Conservation (phyloP, 2,797 vertebrate genomes). For the Cryptoprocta ferox region DNA sequence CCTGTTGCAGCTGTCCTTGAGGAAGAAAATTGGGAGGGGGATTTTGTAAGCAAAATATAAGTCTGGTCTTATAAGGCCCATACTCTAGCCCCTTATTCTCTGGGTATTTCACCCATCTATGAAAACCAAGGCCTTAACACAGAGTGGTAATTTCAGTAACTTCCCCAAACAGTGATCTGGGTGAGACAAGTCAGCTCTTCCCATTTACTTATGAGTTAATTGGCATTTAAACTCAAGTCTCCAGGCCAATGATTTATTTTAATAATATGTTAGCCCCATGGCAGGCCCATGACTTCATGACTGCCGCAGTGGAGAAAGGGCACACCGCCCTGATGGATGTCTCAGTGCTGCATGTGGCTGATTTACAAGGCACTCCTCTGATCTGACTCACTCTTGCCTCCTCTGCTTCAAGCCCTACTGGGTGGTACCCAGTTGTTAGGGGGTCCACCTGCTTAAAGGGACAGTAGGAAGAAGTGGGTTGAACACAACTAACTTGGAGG, state of each 20-base stretch:
- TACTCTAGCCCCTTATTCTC: neutral
- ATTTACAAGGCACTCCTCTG: conserved; percentile 50
- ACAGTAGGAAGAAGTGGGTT: neutral
- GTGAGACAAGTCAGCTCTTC: conserved; percentile 80
- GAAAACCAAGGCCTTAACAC: neutral
- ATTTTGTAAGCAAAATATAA: neutral
- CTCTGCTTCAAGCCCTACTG: neutral
- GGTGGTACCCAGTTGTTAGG: neutral
- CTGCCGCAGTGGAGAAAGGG: conserved; percentile 64
- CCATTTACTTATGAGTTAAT: conserved; percentile 78
- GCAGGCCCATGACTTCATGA: conserved; percentile 79
- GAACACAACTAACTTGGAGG: neutral
- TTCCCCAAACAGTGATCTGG: conserved; percentile 27
- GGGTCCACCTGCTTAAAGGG: neutral
- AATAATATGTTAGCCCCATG: conserved; percentile 78
- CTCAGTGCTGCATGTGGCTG: conserved; percentile 43
- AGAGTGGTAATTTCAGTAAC: conserved; percentile 73
- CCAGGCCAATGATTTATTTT: conserved; percentile 80
- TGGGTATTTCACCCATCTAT: conserved; percentile 4
- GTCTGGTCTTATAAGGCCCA: neutral
- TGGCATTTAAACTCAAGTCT: conserved; percentile 80
- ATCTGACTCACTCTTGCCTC: conserved; percentile 54
- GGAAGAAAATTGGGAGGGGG: neutral
- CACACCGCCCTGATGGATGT: conserved; percentile 71
- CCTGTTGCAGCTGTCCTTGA: neutral